These are phyloP conservation scores for Corythornis leucogaster DNA, from an alignment of 2,797 vertebrate species.

Conservation along the genomic window DNA sequence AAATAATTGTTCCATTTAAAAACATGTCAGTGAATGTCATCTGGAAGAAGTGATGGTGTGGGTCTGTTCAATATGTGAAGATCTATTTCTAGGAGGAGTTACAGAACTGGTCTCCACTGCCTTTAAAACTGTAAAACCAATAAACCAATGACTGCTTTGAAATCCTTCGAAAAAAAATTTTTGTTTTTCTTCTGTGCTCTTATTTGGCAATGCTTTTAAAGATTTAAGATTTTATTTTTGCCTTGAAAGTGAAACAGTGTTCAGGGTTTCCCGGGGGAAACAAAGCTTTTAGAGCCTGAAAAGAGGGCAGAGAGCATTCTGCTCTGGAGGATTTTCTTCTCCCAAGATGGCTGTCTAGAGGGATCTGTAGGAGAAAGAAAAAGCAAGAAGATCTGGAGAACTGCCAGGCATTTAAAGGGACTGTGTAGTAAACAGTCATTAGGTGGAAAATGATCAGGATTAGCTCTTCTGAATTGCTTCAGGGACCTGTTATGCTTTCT, in stretches of 20 bases:
- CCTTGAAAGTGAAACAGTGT: background rate
- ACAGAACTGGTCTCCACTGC: background rate
- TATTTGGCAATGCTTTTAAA: background rate
- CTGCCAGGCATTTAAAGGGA: conserved; percentile 27
- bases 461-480: conserved; percentile 1
- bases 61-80: background rate
- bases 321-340: background rate
- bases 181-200: background rate
- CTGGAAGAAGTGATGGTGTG: background rate
- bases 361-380: background rate
- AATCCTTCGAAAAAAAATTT: background rate
- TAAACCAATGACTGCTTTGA: background rate
- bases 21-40: background rate
- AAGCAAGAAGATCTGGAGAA: background rate
- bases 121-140: background rate
- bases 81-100: background rate
- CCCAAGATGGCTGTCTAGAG: conserved; percentile 31
- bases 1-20: background rate
- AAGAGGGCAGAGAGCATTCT: background rate
- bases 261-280: background rate
- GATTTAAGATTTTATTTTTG: background rate
- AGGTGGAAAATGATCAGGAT: conserved; percentile 40
- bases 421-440: conserved; percentile 46
- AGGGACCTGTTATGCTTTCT: background rate
- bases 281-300: background rate